These are phyloP conservation scores for Drosophila trichaetosa DNA, from an alignment of 2,888 invertebrate genomes.

Conservation along the genomic window DNA sequence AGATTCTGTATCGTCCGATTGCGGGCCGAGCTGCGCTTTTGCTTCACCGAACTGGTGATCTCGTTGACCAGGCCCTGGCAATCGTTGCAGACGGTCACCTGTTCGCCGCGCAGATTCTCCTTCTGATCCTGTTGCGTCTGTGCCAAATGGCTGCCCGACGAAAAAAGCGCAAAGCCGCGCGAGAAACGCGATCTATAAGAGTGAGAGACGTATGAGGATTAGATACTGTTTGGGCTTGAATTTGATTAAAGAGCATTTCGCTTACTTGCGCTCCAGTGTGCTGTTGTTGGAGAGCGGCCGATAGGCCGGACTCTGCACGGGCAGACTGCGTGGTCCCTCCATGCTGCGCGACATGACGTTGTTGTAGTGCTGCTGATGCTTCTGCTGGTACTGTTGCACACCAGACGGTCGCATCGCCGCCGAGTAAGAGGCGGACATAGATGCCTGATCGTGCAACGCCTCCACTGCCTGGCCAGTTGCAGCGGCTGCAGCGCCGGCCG, in stretches of 20 bases:
- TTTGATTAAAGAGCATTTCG: neutral
- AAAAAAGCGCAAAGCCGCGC: constrained; percentile 87
- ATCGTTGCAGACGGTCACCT: constrained; percentile 97
- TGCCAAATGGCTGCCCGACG: constrained; percentile 85
- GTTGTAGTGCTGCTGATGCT: constrained; percentile 80
- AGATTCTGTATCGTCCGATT: constrained; percentile 93
- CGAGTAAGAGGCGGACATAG: constrained; percentile 79
- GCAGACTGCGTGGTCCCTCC: constrained; percentile 87
- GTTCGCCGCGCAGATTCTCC: constrained; percentile 90
- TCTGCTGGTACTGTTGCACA: constrained; percentile 62
- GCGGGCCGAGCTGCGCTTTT: constrained; percentile 92
- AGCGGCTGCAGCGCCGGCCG: constrained; percentile 80
- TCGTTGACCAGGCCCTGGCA: constrained; percentile 97
- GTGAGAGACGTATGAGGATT: neutral
- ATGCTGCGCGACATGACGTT: constrained; percentile 87
- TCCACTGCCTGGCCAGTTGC: constrained; percentile 85
- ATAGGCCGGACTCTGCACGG: constrained; percentile 84
- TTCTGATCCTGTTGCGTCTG: constrained; percentile 85
- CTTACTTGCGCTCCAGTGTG: constrained; percentile 87
- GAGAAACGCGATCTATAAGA: constrained; percentile 87
- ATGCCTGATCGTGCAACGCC: constrained; percentile 79
- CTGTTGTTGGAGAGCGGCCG: constrained; percentile 85
- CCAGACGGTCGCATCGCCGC: constrained; percentile 69
- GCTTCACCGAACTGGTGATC: constrained; percentile 93
- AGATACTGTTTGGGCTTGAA: neutral